Conservation (phyloP, 2,113 vertebrate species). For the Bos taurus region DNA sequence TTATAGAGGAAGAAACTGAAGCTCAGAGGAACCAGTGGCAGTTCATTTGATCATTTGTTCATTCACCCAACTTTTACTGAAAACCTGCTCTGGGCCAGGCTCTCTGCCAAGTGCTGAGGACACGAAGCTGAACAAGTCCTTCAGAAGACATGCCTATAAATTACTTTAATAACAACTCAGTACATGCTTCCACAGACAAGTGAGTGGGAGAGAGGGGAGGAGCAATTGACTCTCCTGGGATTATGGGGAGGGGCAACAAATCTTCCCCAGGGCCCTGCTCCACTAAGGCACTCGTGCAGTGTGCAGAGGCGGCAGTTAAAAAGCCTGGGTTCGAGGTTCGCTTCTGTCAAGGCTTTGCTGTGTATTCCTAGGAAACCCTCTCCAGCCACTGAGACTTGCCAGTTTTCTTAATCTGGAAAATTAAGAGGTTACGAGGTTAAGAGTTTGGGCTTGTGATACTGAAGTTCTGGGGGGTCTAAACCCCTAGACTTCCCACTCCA, state of each 20-base stretch:
- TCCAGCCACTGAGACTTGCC: background rate
- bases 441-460: background rate
- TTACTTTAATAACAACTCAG: constrained; percentile 65
- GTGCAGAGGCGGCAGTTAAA: background rate
- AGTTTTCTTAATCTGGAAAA: background rate
- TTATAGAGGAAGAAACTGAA: background rate
- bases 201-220: background rate
- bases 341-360: background rate
- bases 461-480: background rate
- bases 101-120: constrained; percentile 54
- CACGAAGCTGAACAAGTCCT: constrained; percentile 57
- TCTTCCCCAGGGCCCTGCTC: background rate
- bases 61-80: constrained; percentile 18
- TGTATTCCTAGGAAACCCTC: background rate
- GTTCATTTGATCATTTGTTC: background rate
- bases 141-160: constrained; percentile 63
- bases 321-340: background rate
- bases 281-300: background rate
- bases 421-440: background rate
- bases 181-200: constrained; percentile 54
- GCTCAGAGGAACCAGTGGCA: background rate
- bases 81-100: constrained; percentile 46
- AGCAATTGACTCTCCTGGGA: background rate
- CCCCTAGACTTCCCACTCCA: background rate
- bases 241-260: background rate